These are phyloP conservation scores for Chionodraco myersi DNA, from an alignment of 2,113 vertebrate genomes.

Conservation along the genomic window DNA sequence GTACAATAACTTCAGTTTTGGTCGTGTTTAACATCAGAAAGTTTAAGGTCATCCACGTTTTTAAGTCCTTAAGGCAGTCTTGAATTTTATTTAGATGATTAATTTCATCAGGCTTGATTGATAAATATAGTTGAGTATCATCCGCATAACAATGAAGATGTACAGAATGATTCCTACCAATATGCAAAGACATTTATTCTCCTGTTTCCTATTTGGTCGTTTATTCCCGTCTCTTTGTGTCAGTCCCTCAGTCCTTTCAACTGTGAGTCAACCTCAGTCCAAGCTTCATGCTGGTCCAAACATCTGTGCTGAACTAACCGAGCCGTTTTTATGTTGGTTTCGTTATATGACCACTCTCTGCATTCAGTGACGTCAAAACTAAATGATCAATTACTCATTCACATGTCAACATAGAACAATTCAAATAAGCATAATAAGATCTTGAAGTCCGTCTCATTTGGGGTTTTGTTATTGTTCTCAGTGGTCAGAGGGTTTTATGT, in stretches of 20 bases:
- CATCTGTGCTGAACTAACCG: slow-evolving; percentile 49
- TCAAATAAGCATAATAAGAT: slow-evolving; percentile 30
- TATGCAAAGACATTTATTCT: no score
- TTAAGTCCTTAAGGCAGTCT: no score
- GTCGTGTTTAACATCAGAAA: no score
- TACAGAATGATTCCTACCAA: no score
- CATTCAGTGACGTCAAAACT: slow-evolving; percentile 40
- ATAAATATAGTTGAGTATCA: no score
- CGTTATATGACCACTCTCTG: slow-evolving; percentile 42
- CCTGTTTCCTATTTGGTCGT: background rate
- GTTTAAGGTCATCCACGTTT: no score
- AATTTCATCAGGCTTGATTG: no score
- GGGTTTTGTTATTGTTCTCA: slow-evolving; percentile 44
- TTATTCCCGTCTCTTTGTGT: background rate
- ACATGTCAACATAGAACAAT: slow-evolving; percentile 35
- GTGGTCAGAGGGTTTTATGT: slow-evolving; percentile 48
- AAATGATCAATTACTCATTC: slow-evolving; percentile 47
- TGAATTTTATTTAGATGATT: no score
- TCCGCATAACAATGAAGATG: no score
- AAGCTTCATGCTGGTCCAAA: slow-evolving; percentile 31
- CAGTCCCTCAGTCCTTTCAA: slow-evolving; percentile 3
- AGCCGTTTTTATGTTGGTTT: slow-evolving; percentile 30
- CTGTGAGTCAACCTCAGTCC: slow-evolving; percentile 3
- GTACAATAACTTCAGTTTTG: no score
- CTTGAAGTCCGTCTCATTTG: slow-evolving; percentile 44